Percentiles rank a stretch among this genome's conserved stretches.
phyloP scores from a whole-genome alignment of 1,140 invertebrate species.

The Drosophila dunni region DNA sequence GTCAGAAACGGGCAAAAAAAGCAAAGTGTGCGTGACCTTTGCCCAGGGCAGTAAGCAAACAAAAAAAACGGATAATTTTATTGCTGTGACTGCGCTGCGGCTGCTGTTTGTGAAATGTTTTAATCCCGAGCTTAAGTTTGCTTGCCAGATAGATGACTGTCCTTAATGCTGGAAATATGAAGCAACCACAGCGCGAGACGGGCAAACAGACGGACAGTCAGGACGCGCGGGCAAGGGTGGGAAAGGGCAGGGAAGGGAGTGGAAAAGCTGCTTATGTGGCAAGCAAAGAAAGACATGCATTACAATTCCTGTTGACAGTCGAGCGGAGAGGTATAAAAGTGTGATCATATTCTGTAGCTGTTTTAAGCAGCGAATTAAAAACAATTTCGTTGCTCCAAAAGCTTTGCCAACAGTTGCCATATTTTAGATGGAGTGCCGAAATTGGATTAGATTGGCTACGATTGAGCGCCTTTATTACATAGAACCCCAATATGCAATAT shows the following conservation, averaged over 20 bases:
- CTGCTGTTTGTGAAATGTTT: constrained; percentile 26
- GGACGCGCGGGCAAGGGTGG: no score
- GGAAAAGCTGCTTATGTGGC: constrained; percentile 41
- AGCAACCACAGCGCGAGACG: not conserved
- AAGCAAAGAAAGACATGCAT: constrained; percentile 16
- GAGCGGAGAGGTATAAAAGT: not conserved
- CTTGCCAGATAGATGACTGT: constrained; percentile 32
- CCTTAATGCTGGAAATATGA: constrained; percentile 17
- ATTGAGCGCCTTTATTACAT: constrained; percentile 63
- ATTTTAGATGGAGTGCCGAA: constrained; percentile 31
- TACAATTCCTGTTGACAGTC: constrained; percentile 7
- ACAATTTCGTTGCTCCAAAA: constrained; percentile 8
- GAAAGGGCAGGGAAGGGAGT: not conserved
- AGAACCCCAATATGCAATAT: constrained; percentile 33
- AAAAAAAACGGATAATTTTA: constrained; percentile 28
- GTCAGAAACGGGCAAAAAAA: not conserved
- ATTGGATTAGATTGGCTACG: constrained; percentile 62
- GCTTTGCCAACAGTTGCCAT: constrained; percentile 20
- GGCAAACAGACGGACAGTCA: not conserved
- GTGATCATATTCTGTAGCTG: not conserved
- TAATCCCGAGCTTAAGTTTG: constrained; percentile 34
- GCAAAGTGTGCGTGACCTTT: constrained; percentile 42
- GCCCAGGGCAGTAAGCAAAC: not conserved
- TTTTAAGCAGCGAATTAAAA: not conserved
- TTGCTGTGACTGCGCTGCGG: constrained; percentile 9